Evolutionary conservation across 1,140 invertebrate genomes (phyloP).

Genomic region (Dendroctonus valens): DNA sequence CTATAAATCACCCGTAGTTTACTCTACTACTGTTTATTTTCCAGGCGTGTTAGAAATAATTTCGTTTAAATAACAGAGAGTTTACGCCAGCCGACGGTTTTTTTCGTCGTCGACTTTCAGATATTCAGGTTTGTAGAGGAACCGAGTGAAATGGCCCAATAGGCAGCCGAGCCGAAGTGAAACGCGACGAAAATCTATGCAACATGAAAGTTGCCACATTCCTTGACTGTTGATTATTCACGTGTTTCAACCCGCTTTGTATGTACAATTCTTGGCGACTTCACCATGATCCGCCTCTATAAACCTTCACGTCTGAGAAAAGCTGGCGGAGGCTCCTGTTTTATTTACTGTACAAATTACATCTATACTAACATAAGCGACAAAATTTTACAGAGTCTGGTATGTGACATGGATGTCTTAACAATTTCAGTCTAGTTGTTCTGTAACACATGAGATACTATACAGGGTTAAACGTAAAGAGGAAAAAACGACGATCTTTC

Average conservation of each 20-base stretch:
- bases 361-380: conserved; percentile 23
- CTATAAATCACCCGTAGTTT: conserved; percentile 21
- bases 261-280: too few species aligned
- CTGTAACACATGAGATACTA: too few species aligned
- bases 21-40: conserved; percentile 23
- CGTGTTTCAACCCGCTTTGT: too few species aligned
- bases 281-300: not conserved
- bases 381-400: conserved; percentile 12
- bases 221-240: too few species aligned
- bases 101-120: conserved; percentile 3
- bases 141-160: too few species aligned
- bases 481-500: too few species aligned
- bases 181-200: too few species aligned
- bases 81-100: conserved; percentile 13
- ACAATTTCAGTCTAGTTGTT: too few species aligned
- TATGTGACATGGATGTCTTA: not conserved
- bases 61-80: conserved; percentile 22
- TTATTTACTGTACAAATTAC: conserved; percentile 32
- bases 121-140: not conserved
- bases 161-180: too few species aligned
- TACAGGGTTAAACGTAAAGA: too few species aligned
- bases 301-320: not conserved
- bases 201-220: too few species aligned
- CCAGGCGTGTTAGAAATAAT: conserved; percentile 17
- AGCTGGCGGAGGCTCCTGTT: conserved; percentile 10